Evolutionary conservation across 2,113 vertebrate genomes (phyloP).

Genomic region (Buteo buteo): DNA sequence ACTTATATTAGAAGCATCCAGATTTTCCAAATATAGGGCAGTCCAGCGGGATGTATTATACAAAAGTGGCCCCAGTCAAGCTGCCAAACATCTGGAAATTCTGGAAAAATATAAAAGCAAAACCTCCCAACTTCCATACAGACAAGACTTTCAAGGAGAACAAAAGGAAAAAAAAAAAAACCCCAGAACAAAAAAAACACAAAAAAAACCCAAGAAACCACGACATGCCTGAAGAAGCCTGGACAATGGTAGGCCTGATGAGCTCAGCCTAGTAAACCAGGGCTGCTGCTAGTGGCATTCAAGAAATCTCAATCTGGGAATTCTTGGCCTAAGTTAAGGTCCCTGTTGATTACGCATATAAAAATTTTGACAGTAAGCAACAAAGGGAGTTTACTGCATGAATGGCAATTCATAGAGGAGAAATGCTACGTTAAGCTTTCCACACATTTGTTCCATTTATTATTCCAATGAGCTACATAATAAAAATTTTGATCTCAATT

Average conservation of each 20-base stretch:
- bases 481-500: not conserved
- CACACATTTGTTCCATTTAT: not conserved
- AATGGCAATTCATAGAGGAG: not conserved
- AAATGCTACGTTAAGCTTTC: not conserved
- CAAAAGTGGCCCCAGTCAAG: not conserved
- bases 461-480: not conserved
- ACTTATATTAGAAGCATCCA: not conserved
- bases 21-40: not conserved
- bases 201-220: no score
- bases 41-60: not conserved
- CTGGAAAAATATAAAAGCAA: not conserved
- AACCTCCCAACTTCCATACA: not conserved
- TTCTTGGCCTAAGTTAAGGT: not conserved
- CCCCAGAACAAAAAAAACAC: no score
- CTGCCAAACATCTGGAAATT: slow-evolving; percentile 5
- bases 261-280: not conserved
- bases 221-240: not conserved
- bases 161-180: not conserved
- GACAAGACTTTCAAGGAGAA: not conserved
- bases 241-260: not conserved
- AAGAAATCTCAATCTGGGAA: not conserved
- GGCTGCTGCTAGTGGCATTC: not conserved
- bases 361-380: not conserved
- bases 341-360: not conserved
- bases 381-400: not conserved